These are phyloP conservation scores for Alviniconcha marisindica DNA, from an alignment of 1,140 invertebrate species.

Conservation along the genomic window DNA sequence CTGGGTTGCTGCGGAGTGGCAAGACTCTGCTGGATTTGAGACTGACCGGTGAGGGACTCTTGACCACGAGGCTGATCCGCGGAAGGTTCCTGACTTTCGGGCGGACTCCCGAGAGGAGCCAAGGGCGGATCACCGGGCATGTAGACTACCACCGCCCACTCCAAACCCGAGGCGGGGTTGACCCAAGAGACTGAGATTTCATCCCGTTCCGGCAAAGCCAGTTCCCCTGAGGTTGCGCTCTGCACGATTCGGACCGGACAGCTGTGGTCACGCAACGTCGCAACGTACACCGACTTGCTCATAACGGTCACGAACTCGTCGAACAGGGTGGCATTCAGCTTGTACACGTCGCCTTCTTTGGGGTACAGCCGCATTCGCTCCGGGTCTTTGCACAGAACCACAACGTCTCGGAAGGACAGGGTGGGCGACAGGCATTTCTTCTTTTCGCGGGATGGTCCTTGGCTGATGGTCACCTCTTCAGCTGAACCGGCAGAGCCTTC, in stretches of 20 bases:
- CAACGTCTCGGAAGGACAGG: neutral
- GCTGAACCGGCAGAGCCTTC: neutral
- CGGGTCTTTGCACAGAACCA: conserved; percentile 23
- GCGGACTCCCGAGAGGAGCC: neutral
- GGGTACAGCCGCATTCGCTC: neutral
- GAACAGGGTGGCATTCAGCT: neutral
- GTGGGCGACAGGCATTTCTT: neutral
- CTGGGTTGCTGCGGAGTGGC: too few species aligned
- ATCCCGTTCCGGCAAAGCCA: neutral
- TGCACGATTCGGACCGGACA: neutral
- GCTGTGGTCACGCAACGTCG: neutral
- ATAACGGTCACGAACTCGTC: neutral
- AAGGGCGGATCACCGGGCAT: conserved; percentile 15
- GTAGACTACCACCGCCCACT: conserved; percentile 29
- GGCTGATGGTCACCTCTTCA: neutral
- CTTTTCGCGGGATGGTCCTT: neutral
- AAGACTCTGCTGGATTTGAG: too few species aligned
- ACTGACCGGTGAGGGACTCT: too few species aligned
- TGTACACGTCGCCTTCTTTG: conserved; percentile 1
- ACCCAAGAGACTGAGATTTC: conserved; percentile 15
- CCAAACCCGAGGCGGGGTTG: conserved; percentile 28
- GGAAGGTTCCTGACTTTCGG: neutral
- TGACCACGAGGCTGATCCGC: neutral
- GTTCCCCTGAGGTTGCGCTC: neutral
- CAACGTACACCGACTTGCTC: neutral